A percentile compares a stretch with the other conserved stretches of the same genome.
Evolutionary conservation across 2,113 vertebrate genomes (phyloP).

Genomic region (Corydoras maculifer): DNA sequence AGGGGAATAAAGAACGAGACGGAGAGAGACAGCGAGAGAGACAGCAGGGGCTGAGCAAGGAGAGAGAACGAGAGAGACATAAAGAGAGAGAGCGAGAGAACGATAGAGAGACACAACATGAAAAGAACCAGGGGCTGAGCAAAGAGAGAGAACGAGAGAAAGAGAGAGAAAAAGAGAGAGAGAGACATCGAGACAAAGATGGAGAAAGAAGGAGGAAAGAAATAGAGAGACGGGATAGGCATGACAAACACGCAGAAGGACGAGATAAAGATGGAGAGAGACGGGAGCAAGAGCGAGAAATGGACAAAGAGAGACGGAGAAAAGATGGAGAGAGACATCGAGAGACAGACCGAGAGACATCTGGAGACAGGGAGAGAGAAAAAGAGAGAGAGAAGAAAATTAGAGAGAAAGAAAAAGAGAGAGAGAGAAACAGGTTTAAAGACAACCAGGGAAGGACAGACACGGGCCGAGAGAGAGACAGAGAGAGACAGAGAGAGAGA

Average conservation of each 20-base stretch:
- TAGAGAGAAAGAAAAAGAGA: neutral
- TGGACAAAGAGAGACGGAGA: conserved; percentile 48
- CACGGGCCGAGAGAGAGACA: conserved; percentile 29
- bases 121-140: neutral
- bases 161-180: neutral
- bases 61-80: neutral
- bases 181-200: neutral
- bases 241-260: neutral
- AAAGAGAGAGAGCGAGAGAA: neutral
- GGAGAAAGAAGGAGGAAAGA: neutral
- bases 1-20: conserved; percentile 9
- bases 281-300: conserved; percentile 37
- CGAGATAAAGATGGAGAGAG: neutral
- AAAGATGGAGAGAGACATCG: conserved; percentile 1
- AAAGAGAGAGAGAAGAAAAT: neutral
- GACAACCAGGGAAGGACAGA: no score
- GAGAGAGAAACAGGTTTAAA: conserved; percentile 7
- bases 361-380: neutral
- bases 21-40: conserved; percentile 9
- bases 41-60: conserved; percentile 39
- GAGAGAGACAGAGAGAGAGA: conserved; percentile 35
- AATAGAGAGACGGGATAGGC: neutral
- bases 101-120: no score
- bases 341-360: neutral
- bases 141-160: neutral